A percentile compares a stretch with the other conserved stretches of the same genome.
Evolutionary conservation across 53 echinoderm and acorn worm species (phyloP).

Genomic region (Pentamera pediparva): DNA sequence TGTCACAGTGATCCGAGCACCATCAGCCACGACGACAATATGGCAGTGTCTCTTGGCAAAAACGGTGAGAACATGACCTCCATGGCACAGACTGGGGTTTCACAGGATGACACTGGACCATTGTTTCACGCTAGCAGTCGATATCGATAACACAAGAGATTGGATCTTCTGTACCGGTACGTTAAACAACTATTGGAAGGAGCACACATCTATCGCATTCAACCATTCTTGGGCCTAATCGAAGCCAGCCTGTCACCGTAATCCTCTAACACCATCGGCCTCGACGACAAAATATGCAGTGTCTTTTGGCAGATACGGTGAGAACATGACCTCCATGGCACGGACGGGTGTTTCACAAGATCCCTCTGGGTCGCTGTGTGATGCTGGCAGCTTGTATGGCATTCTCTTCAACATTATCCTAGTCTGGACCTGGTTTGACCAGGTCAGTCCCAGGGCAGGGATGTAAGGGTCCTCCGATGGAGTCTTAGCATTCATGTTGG

Average conservation of each 20-base stretch:
- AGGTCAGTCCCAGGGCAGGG: slow-evolving; percentile 86
- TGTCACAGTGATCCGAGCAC: slow-evolving; percentile 68
- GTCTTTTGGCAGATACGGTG: slow-evolving; percentile 75
- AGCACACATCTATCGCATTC: too few species aligned
- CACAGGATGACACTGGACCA: too few species aligned
- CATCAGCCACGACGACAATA: slow-evolving; percentile 74
- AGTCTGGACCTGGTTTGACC: slow-evolving; percentile 85
- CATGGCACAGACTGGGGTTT: too few species aligned
- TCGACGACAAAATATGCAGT: slow-evolving; percentile 83
- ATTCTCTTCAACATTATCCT: slow-evolving; percentile 82
- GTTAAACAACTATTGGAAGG: too few species aligned
- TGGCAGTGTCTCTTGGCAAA: slow-evolving; percentile 71
- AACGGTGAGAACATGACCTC: too few species aligned
- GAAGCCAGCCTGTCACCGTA: too few species aligned
- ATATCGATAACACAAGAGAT: too few species aligned
- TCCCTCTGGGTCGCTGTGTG: background rate
- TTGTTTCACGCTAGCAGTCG: too few species aligned
- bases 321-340: slow-evolving; percentile 75
- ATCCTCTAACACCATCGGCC: slow-evolving; percentile 69
- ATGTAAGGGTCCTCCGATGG: slow-evolving; percentile 37
- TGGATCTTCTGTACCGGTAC: too few species aligned
- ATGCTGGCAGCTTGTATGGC: slow-evolving; percentile 53
- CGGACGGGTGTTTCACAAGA: slow-evolving; percentile 55
- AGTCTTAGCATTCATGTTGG: slow-evolving; percentile 61
- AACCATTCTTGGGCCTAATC: too few species aligned